Base-by-base conservation (phyloP, 2,113 vertebrate genomes). In the Pluvianellus socialis region DNA sequence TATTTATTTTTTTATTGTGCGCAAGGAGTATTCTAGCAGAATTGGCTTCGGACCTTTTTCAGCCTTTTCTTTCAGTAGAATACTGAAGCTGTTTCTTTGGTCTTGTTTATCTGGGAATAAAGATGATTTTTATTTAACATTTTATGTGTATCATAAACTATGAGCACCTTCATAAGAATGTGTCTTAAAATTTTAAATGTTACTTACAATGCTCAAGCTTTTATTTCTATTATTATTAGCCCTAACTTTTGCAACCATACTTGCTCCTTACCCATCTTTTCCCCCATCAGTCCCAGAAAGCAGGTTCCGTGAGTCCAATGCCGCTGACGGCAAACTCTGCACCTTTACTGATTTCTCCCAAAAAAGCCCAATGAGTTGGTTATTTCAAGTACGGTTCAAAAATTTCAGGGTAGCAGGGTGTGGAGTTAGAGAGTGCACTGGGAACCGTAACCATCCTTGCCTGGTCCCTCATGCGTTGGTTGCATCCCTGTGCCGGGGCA, bases 361-460 rank as follows among this genome's bases (percentile, higher is more conserved):
- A 40, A 73, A 44, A 76, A 38, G 32, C 42, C 50, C 14, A 22
- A 22, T 16, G 10, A 26, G 32, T 20, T 23, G 28, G 12, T 28
- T 70, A 27, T 49, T 84, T 71, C 13, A 47, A 19, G 18, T 50
- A 32, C 26, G 33, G 35, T 15, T 71, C n/a, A 44, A 27, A 84
- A 32, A 4, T 17, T 38, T 18, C 7, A 15, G 14, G 28, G 0
- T 7, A 10, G 12, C 4, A 38, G 23, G 1, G 4, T 9, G 49
- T 49, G 23, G 17, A 12, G 7, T 66, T 75, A 23, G 20, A 50
- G 67, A n/a, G 35, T 2, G n/a, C 7, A 5, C 17, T 42, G 44
- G 24, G 44, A 67, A 24, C 52, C 1, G 0, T 30, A 12, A 10
- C 14, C 30, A 2, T 26, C 53, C 10, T 30, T 19, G 15, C 16